Evolutionary conservation across 2,888 invertebrate genomes (phyloP), one percentile per base, ranked within the genome.

Genomic region (Morpho deidamia): DNA sequence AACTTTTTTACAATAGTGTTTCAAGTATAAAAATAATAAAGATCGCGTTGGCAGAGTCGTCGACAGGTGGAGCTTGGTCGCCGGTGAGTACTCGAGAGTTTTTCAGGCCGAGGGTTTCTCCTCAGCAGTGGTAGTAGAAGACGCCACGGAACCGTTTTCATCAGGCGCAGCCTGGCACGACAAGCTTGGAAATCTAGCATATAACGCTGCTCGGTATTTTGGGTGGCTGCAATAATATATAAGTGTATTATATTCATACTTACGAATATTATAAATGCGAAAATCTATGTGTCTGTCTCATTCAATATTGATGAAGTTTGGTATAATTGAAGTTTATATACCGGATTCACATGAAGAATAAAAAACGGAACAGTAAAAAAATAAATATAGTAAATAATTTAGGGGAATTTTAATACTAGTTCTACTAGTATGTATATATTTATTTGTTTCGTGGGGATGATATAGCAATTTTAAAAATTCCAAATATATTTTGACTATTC

Each of bases 161-260:
- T 93, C 92, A 12, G 89, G 85, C 38, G 89, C 81, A 1, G 90
- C 78, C 57, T 93, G 92, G 73, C 95, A 95, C 11, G 93, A 91
- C 70, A 95, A 86, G 58, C 94, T 93, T 35, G 96, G 96, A 91
- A 95, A 95, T 76, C 92, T 93, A 86, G 93, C 92, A 79, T 93
- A 92, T 59, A 96, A 86, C 40, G 94, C 95, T 55, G 93, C 93
- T 64, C 94, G 91, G 83, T 95, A 95, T 80, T 94, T 95, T n/a
- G 95, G 95, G 83, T 95, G 95, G 75, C 95, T 95, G 78, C 12
- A 82, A 82, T 53, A 23, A 23, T 23, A 23, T 23, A 23, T 23
- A 23, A 1, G 23, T 23, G 23, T 23, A 23, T 23, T 23, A 23
- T 23, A 23, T 23, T 23, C 23, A 23, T 23, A n/a, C n/a, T n/a